Conservation (phyloP, 2,113 vertebrate genomes). For the Brachypteracias leptosomus region DNA sequence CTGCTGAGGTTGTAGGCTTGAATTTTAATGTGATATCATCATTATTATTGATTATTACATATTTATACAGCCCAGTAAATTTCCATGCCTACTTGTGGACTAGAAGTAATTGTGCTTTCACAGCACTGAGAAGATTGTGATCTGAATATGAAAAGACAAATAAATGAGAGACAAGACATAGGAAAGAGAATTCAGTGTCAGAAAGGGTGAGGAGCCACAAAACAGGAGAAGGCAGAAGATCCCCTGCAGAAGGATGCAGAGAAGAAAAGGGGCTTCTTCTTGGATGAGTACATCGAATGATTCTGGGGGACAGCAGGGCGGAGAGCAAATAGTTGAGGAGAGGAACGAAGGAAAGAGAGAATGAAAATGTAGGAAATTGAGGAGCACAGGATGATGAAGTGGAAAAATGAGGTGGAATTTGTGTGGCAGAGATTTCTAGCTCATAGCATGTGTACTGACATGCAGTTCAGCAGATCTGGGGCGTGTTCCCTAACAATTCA, state of each 20-base stretch:
- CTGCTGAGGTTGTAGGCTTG: neutral
- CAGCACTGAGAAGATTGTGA: neutral
- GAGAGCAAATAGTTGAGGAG: neutral
- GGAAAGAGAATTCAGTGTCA: neutral
- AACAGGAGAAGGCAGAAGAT: neutral
- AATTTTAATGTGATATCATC: slow-evolving; percentile 21
- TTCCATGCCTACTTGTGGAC: neutral
- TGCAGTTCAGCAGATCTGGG: neutral
- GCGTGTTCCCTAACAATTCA: neutral
- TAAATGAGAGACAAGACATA: neutral
- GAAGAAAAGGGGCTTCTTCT: neutral
- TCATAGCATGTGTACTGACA: accelerated
- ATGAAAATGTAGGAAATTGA: neutral
- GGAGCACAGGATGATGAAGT: neutral
- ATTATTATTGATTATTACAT: slow-evolving; percentile 54
- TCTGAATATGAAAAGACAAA: neutral
- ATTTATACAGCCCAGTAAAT: slow-evolving; percentile 32
- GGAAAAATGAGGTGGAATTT: neutral
- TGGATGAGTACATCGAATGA: neutral
- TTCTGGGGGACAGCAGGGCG: neutral
- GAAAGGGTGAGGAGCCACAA: neutral
- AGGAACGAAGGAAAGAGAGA: neutral
- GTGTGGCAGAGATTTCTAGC: neutral
- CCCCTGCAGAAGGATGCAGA: neutral
- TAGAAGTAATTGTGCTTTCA: neutral